Conservation (phyloP, 2,113 vertebrate species). For the Vulpes lagopus region DNA sequence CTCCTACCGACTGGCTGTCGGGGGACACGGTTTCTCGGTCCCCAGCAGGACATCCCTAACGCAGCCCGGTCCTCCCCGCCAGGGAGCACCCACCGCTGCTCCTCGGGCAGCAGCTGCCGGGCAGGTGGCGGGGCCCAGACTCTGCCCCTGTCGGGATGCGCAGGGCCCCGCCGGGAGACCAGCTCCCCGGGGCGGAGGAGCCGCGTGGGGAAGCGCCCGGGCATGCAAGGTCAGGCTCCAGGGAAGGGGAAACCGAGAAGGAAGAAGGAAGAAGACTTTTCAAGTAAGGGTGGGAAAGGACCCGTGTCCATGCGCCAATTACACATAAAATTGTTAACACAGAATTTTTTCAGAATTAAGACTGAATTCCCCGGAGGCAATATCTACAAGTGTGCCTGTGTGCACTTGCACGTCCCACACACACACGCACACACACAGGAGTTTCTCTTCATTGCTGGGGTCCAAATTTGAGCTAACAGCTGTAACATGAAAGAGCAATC, state of each 20-base stretch:
- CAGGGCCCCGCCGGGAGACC: background rate
- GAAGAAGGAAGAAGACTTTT: slow-evolving; percentile 31
- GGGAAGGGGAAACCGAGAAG: slow-evolving; percentile 27
- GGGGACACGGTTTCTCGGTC: background rate
- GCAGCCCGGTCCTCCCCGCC: background rate
- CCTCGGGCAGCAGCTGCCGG: background rate
- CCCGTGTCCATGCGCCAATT: background rate
- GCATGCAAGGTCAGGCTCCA: background rate
- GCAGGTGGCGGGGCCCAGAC: background rate
- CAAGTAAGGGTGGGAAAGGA: background rate
- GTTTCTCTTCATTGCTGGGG: background rate
- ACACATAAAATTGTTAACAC: background rate
- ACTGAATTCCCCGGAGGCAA: background rate
- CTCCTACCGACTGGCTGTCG: slow-evolving; percentile 27
- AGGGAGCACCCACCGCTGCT: background rate
- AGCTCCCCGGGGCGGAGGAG: background rate
- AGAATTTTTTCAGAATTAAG: background rate
- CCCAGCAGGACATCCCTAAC: background rate
- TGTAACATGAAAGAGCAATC: slow-evolving; percentile 46
- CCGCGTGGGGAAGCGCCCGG: background rate
- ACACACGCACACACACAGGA: background rate
- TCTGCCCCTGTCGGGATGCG: background rate
- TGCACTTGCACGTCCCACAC: fast-evolving
- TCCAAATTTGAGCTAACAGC: slow-evolving; percentile 10
- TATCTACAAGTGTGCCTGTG: background rate